phyloP scores from a whole-genome alignment of 2,888 invertebrate genomes.

The Thyatira batis region DNA sequence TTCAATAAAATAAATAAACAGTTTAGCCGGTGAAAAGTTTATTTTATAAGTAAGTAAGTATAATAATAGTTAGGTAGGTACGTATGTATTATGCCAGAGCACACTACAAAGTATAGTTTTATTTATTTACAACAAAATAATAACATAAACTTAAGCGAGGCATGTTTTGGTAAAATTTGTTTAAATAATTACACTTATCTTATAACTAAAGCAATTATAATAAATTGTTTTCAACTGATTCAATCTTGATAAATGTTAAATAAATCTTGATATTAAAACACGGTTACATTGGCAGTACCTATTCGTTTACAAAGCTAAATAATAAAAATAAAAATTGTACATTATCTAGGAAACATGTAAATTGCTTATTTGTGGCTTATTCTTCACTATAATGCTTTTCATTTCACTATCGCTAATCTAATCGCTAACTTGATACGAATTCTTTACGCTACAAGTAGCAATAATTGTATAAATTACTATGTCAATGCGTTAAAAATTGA shows the following conservation, averaged over 20 bases:
- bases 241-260: background rate
- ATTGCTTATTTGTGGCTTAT: slow-evolving; percentile 55
- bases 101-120: slow-evolving; percentile 64
- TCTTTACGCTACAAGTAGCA: slow-evolving; percentile 28
- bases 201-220: slow-evolving; percentile 41
- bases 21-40: slow-evolving; percentile 71
- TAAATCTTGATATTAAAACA: slow-evolving; percentile 1
- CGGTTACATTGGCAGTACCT: slow-evolving; percentile 20
- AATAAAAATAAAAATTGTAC: slow-evolving; percentile 53
- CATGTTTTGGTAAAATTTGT: slow-evolving; percentile 79
- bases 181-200: slow-evolving; percentile 65
- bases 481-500: slow-evolving; percentile 5
- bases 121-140: slow-evolving; percentile 66
- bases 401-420: slow-evolving; percentile 38
- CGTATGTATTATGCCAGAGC: slow-evolving; percentile 76
- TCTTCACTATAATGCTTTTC: slow-evolving; percentile 39
- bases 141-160: slow-evolving; percentile 76
- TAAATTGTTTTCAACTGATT: background rate
- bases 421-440: slow-evolving; percentile 39
- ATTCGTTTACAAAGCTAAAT: slow-evolving; percentile 31
- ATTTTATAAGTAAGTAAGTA: slow-evolving; percentile 55
- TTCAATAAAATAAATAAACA: slow-evolving; percentile 22
- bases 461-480: slow-evolving; percentile 18
- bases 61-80: slow-evolving; percentile 40
- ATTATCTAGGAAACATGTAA: slow-evolving; percentile 60